Percentiles rank a stretch among this genome's conserved stretches.
Evolutionary conservation across 2,888 invertebrate genomes (phyloP).

Genomic region (Drosophila conformis): DNA sequence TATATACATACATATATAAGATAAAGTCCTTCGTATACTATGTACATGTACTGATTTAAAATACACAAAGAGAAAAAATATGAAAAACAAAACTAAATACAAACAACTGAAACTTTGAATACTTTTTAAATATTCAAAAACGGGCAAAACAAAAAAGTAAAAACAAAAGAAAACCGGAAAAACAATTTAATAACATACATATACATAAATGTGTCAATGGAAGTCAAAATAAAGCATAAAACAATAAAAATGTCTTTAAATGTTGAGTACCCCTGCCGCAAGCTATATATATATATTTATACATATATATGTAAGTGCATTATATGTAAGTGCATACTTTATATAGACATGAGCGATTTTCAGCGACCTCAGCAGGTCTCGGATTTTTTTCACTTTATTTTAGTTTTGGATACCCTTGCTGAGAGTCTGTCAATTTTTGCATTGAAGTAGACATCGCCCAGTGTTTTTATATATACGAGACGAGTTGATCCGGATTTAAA

Average conservation of each 20-base stretch:
- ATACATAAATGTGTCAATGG: slow-evolving; percentile 81
- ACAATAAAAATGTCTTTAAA: slow-evolving; percentile 13
- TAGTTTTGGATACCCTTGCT: neutral
- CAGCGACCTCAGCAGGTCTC: slow-evolving; percentile 49
- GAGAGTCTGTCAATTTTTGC: no score
- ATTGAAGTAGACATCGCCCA: neutral
- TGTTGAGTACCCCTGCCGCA: slow-evolving; percentile 28
- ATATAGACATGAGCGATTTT: slow-evolving; percentile 16
- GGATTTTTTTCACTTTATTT: neutral
- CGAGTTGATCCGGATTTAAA: neutral
- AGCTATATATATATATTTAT: neutral
- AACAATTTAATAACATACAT: slow-evolving; percentile 59
- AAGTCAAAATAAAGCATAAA: slow-evolving; percentile 78
- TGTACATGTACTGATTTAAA: slow-evolving; percentile 72
- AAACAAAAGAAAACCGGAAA: slow-evolving; percentile 14
- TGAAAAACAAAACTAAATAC: slow-evolving; percentile 20
- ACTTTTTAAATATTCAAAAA: slow-evolving; percentile 69
- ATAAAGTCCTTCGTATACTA: slow-evolving; percentile 78
- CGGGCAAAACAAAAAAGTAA: slow-evolving; percentile 29
- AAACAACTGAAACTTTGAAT: slow-evolving; percentile 65
- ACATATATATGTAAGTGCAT: neutral
- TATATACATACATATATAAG: slow-evolving; percentile 60
- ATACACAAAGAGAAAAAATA: slow-evolving; percentile 49
- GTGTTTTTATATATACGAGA: neutral
- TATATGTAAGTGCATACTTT: neutral